Conservation (phyloP, 2,888 invertebrate species). For the Schizotus pectinicornis region DNA sequence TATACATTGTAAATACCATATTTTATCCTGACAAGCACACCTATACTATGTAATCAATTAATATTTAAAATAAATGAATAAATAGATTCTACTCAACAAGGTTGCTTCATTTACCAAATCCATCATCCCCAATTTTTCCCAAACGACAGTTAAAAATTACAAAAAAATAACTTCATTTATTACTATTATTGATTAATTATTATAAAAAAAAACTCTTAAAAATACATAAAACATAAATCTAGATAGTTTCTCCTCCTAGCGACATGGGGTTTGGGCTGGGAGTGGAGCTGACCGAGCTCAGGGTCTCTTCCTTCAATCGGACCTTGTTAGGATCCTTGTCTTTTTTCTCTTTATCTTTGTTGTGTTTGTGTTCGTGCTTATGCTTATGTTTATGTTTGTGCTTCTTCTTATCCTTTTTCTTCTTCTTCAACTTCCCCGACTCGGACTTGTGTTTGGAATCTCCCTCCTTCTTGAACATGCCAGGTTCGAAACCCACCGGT, state of each 20-base stretch:
- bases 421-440: conserved; percentile 69
- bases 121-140: background rate
- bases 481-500: conserved; percentile 83
- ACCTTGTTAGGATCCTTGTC: conserved; percentile 64
- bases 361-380: conserved; percentile 67
- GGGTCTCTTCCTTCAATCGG: conserved; percentile 74
- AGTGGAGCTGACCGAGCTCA: conserved; percentile 78
- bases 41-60: conserved; percentile 61
- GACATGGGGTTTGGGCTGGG: conserved; percentile 69
- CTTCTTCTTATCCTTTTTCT: conserved; percentile 83
- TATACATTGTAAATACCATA: conserved; percentile 61
- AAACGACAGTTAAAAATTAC: background rate
- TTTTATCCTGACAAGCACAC: conserved; percentile 60
- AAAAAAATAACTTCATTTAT: too few species aligned
- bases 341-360: conserved; percentile 62
- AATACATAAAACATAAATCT: background rate
- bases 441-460: conserved; percentile 60
- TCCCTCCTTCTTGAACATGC: conserved; percentile 74
- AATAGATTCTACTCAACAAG: conserved; percentile 57
- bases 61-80: conserved; percentile 56
- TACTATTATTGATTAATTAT: too few species aligned
- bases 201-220: conserved; percentile 2
- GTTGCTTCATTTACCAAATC: background rate
- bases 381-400: conserved; percentile 93
- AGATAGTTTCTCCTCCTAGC: conserved; percentile 33